Percentiles rank a stretch among this genome's conserved stretches.
Evolutionary conservation across 2,113 vertebrate species (phyloP).

Genomic region (Indicator indicator): DNA sequence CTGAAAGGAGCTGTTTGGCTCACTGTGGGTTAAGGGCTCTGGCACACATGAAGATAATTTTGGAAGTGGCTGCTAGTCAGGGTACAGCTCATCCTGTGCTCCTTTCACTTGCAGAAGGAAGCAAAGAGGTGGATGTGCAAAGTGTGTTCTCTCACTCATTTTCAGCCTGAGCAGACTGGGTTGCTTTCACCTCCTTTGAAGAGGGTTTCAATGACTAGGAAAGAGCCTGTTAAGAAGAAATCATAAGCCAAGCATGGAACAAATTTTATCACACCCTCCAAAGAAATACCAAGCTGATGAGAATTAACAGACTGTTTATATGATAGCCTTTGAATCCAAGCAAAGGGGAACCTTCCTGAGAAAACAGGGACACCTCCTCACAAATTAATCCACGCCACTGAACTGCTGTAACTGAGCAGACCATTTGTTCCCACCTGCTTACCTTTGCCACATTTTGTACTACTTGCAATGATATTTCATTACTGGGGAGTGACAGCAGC

Average conservation of each 20-base stretch:
- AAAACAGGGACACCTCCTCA: neutral
- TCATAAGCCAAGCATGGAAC: neutral
- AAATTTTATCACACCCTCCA: neutral
- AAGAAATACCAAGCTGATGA: neutral
- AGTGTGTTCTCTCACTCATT: neutral
- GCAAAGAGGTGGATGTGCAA: neutral
- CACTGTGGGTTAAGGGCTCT: neutral
- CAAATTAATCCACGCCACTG: neutral
- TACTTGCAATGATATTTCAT: slow-evolving; percentile 64
- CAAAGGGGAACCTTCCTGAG: neutral
- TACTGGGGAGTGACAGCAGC: slow-evolving; percentile 51
- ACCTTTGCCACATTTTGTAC: slow-evolving; percentile 56
- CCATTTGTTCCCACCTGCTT: slow-evolving; percentile 35
- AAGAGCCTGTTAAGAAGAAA: neutral
- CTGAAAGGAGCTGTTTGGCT: neutral
- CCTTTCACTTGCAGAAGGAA: neutral
- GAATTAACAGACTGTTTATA: neutral
- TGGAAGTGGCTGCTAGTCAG: neutral
- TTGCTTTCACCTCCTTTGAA: neutral
- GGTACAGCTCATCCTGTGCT: neutral
- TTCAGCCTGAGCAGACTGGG: neutral
- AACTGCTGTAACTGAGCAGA: neutral
- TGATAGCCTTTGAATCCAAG: neutral
- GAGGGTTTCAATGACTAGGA: neutral
- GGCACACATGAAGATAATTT: neutral